phyloP scores from a whole-genome alignment of 1,140 invertebrate genomes.

The Chironomus striatipennis region DNA sequence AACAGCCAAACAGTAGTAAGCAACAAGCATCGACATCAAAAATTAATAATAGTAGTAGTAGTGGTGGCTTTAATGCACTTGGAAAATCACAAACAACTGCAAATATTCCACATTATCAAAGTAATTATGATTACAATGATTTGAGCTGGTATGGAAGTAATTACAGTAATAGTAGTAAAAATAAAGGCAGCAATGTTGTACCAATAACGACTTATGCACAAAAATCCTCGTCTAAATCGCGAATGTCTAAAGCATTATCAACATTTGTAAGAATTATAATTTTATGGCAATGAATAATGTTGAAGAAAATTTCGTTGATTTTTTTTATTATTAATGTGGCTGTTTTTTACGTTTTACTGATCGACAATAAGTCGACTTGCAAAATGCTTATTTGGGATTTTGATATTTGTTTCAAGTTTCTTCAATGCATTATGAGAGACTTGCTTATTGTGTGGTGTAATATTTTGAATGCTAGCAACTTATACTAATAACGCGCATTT shows the following conservation, averaged over 20 bases:
- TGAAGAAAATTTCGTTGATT: too few species aligned
- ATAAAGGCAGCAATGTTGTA: constrained; percentile 1
- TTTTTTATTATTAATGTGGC: too few species aligned
- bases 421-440: too few species aligned
- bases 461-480: too few species aligned
- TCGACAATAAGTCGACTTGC: too few species aligned
- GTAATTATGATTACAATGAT: constrained; percentile 18
- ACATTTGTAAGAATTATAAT: constrained; percentile 37
- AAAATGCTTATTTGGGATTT: too few species aligned
- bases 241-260: constrained; percentile 41
- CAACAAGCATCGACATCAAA: neutral
- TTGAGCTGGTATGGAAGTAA: constrained; percentile 18
- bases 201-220: constrained; percentile 29
- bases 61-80: neutral
- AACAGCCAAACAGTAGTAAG: neutral
- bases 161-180: constrained; percentile 4
- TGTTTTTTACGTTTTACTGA: too few species aligned
- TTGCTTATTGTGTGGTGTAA: too few species aligned
- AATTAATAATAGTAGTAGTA: too few species aligned
- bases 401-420: too few species aligned
- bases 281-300: too few species aligned
- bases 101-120: constrained; percentile 19
- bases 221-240: constrained; percentile 37
- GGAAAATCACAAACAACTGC: neutral
- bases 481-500: too few species aligned